A percentile compares a stretch with the other conserved stretches of the same genome.
phyloP scores from a whole-genome alignment of 2,797 vertebrate species.

The Squalus acanthias region DNA sequence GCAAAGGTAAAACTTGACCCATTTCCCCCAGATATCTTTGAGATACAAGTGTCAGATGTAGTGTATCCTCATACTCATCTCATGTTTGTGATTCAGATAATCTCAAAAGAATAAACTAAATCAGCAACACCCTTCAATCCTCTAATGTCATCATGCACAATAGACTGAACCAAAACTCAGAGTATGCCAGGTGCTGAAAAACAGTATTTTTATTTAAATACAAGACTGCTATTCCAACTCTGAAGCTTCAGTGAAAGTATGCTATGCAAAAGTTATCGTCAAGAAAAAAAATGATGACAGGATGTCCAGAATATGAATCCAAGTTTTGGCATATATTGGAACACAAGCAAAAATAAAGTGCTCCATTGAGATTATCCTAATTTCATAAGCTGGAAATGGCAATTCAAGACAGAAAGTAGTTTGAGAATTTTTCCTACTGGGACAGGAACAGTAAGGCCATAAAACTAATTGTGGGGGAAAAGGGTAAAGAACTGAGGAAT shows the following conservation, averaged over 20 bases:
- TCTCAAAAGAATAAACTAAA: neutral
- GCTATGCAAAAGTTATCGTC: neutral
- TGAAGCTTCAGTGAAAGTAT: neutral
- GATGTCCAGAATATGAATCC: neutral
- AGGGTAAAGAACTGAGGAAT: neutral
- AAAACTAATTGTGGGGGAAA: neutral
- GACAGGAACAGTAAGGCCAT: neutral
- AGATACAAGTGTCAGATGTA: too few species aligned
- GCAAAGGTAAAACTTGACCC: neutral
- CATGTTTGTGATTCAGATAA: neutral
- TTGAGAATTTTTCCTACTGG: neutral
- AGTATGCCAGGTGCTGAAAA: neutral
- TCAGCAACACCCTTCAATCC: neutral
- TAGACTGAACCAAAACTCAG: neutral
- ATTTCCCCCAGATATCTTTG: neutral
- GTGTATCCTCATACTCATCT: neutral
- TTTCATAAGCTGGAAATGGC: neutral
- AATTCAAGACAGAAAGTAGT: neutral
- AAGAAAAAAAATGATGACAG: neutral
- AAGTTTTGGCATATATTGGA: neutral
- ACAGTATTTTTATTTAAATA: neutral
- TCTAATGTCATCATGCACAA: neutral
- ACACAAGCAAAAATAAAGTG: neutral
- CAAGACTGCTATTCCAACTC: neutral
- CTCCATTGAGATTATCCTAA: neutral